Evolutionary conservation across 1,140 invertebrate species (phyloP).

Genomic region (Mercenaria mercenaria): DNA sequence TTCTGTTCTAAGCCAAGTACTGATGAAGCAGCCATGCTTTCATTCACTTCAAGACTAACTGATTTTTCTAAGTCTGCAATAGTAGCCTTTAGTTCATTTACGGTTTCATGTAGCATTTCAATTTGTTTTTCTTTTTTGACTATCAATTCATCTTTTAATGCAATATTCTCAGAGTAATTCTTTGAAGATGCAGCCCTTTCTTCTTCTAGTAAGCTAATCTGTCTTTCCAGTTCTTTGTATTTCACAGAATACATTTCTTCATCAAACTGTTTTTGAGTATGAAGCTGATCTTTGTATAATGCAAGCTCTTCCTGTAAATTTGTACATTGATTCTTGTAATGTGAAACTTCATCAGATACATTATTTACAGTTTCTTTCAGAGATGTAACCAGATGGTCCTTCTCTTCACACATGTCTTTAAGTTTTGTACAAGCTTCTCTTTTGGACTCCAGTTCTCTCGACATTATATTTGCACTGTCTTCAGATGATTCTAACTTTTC

Average conservation of each 20-base stretch:
- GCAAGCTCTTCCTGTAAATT: conserved; percentile 43
- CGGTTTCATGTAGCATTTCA: neutral
- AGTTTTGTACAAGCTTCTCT: conserved; percentile 50
- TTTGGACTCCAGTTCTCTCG: conserved; percentile 30
- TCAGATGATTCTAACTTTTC: conserved; percentile 42
- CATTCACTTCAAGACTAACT: neutral
- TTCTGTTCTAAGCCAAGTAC: neutral
- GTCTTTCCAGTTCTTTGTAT: conserved; percentile 2
- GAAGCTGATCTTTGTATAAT: conserved; percentile 29
- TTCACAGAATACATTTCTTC: neutral
- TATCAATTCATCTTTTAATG: neutral
- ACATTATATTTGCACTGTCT: conserved; percentile 14
- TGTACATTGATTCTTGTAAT: conserved; percentile 60
- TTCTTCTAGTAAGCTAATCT: neutral
- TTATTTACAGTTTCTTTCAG: conserved; percentile 51
- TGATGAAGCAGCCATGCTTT: neutral
- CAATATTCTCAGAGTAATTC: neutral
- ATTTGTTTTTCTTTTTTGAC: neutral
- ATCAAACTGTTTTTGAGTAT: neutral
- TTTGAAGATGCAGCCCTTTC: neutral
- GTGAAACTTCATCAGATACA: conserved; percentile 46
- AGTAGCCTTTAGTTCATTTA: neutral
- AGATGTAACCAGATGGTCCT: conserved; percentile 49
- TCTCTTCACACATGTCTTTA: conserved; percentile 36
- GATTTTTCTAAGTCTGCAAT: neutral